Evolutionary conservation across 2,797 vertebrate species (phyloP).

Genomic region (Parauchenoglanis punctatus): DNA sequence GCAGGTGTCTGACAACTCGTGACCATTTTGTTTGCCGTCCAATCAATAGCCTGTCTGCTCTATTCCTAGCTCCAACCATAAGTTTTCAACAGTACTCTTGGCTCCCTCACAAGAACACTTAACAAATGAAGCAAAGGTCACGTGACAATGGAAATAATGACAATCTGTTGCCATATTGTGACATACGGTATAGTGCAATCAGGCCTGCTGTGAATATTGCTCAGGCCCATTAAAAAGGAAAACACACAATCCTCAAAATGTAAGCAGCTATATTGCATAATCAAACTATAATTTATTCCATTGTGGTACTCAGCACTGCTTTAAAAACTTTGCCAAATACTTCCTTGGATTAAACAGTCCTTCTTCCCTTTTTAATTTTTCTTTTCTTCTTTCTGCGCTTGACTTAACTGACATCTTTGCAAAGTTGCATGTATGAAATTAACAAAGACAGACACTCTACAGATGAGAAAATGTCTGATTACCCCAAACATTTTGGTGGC

Average conservation of each 20-base stretch:
- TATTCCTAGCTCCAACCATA: neutral
- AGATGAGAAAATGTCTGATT: neutral
- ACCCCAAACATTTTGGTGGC: neutral
- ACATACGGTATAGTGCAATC: neutral
- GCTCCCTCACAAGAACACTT: neutral
- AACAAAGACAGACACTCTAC: neutral
- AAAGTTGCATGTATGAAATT: neutral
- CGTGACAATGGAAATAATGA: neutral
- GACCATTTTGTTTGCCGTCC: neutral
- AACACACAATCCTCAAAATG: neutral
- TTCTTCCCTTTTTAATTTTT: neutral
- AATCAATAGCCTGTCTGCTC: neutral
- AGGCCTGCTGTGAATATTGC: neutral
- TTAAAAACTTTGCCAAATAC: neutral
- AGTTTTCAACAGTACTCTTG: neutral
- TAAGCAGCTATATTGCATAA: neutral
- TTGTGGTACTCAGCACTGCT: neutral
- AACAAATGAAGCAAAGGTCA: constrained; percentile 7
- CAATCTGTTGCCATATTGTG: neutral
- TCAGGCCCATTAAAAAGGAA: neutral
- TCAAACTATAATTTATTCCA: neutral
- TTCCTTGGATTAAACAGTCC: neutral
- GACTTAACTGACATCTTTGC: neutral
- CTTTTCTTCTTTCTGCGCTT: neutral
- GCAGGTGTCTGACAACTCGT: neutral